Conservation (phyloP, 2,113 vertebrate genomes). For the Lota lota region DNA sequence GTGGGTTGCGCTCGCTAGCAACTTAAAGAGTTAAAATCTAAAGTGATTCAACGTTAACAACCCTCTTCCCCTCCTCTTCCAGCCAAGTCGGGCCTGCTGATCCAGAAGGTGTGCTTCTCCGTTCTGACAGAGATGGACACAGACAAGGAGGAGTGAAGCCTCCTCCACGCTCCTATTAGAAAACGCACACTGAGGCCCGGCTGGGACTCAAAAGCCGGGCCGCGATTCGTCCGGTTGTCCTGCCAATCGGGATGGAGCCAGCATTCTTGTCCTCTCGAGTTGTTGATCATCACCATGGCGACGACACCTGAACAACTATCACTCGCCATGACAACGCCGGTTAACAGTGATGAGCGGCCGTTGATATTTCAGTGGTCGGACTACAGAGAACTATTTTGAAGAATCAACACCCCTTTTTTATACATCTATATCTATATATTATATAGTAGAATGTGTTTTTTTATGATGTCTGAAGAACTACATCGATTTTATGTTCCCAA, state of each 20-base stretch:
- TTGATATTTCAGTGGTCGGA: too few species aligned
- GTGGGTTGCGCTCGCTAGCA: too few species aligned
- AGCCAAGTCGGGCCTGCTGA: conserved; percentile 68
- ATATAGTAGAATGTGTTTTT: conserved; percentile 9
- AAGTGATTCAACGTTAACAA: not conserved
- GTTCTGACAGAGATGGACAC: conserved; percentile 86
- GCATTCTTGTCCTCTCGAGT: not conserved
- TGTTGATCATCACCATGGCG: not conserved
- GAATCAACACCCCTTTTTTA: too few species aligned
- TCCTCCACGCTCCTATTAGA: not conserved
- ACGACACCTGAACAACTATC: not conserved
- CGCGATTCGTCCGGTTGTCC: too few species aligned
- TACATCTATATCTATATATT: not conserved
- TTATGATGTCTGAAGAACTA: not conserved
- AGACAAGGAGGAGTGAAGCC: conserved; percentile 60
- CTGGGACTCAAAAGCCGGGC: conserved; percentile 11
- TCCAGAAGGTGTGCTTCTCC: conserved; percentile 83
- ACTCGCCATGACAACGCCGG: too few species aligned
- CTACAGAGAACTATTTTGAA: conserved; percentile 17
- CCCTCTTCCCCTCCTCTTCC: conserved; percentile 16
- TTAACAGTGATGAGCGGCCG: too few species aligned
- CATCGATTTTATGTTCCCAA: conserved; percentile 25
- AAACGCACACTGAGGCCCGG: conserved; percentile 4
- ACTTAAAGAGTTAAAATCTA: not conserved
- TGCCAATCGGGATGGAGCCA: not conserved